phyloP scores from a whole-genome alignment of 2,888 invertebrate genomes.

The Phania funesta region DNA sequence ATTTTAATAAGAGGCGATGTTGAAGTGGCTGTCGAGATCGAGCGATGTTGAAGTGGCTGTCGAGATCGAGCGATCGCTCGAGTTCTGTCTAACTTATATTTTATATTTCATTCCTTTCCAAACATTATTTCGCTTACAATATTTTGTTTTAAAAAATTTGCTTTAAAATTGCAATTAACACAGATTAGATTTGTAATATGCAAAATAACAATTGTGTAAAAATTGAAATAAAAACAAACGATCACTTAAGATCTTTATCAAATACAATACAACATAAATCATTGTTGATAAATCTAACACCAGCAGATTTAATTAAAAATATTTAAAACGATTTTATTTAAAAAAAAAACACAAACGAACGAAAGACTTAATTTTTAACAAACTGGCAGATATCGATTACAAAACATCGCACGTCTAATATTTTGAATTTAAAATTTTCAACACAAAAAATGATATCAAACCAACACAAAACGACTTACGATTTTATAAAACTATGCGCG shows the following conservation, averaged over 20 bases:
- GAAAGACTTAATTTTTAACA: background rate
- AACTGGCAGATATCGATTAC: slow-evolving; percentile 38
- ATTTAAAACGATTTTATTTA: background rate
- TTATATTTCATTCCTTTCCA: too few relatives aligned
- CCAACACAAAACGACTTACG: background rate
- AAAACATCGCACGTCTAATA: slow-evolving; percentile 1
- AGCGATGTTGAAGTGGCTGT: too few relatives aligned
- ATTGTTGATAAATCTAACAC: background rate
- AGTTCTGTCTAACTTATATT: too few relatives aligned
- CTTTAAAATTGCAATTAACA: background rate
- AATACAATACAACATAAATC: slow-evolving; percentile 29
- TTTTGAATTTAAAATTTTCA: background rate
- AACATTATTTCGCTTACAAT: too few relatives aligned
- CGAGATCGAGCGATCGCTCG: too few relatives aligned
- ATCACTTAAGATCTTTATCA: slow-evolving; percentile 12
- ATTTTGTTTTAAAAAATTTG: too few relatives aligned
- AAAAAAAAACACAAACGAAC: background rate
- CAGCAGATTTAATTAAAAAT: slow-evolving; percentile 27
- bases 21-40: too few relatives aligned
- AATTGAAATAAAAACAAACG: slow-evolving; percentile 4
- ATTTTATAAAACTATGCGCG: background rate
- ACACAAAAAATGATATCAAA: background rate
- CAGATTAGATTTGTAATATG: background rate
- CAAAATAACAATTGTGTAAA: background rate
- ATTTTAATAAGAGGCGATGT: too few relatives aligned